Percentiles rank a stretch among this genome's conserved stretches.
These are phyloP conservation scores for Cavia aperea DNA, from an alignment of 2,113 vertebrate genomes.

Conservation along the genomic window DNA sequence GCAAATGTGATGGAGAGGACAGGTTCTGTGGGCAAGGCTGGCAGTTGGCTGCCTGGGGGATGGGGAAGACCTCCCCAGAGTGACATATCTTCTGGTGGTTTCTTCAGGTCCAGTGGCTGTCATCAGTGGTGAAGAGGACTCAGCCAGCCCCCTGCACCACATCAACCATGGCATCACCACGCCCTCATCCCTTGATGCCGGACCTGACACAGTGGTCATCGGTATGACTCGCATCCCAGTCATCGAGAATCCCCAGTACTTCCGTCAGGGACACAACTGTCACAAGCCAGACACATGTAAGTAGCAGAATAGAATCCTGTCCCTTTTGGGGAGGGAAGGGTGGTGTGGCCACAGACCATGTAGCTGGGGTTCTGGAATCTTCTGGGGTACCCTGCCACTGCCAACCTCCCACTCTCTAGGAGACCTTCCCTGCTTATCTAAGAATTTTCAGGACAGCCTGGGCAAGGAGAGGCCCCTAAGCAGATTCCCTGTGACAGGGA, in stretches of 20 bases:
- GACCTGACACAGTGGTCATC: conserved; percentile 93
- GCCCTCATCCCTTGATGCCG: conserved; percentile 88
- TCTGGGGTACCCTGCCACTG: conserved; percentile 35
- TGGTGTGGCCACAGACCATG: not conserved
- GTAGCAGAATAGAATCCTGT: conserved; percentile 63
- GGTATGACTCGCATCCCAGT: conserved; percentile 97
- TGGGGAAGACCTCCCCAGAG: not conserved
- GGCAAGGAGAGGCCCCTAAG: not conserved
- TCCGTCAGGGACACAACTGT: conserved; percentile 94
- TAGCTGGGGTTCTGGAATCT: conserved; percentile 41
- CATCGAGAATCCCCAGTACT: conserved; percentile 97
- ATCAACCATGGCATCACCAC: conserved; percentile 97
- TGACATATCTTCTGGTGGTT: not conserved
- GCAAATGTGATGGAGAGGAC: not conserved
- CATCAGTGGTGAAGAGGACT: conserved; percentile 98
- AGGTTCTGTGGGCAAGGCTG: not conserved
- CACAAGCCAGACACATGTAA: conserved; percentile 97
- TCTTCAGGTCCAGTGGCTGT: conserved; percentile 91
- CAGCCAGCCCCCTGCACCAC: conserved; percentile 96
- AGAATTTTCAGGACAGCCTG: not conserved
- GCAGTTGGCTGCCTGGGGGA: not conserved
- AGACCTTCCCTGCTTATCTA: conserved; percentile 26
- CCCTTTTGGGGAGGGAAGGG: conserved; percentile 29
- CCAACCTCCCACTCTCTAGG: conserved; percentile 26
- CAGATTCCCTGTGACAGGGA: not conserved